Evolutionary conservation across 2,797 vertebrate species (phyloP).

Genomic region (Lepus oiostolus): DNA sequence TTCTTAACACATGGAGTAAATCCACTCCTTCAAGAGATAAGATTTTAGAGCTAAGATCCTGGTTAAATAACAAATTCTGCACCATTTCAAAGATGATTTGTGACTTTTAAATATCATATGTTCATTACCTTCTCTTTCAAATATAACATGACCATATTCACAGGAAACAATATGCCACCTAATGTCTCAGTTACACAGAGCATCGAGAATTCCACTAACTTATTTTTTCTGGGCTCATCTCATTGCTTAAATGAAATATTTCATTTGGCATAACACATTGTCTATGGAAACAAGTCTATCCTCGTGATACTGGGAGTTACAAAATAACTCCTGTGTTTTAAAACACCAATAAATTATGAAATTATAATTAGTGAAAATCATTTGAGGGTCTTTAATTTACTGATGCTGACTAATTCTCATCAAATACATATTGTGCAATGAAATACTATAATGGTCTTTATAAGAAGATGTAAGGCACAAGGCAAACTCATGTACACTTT

Average conservation of each 20-base stretch:
- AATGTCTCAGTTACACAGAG: neutral
- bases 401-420: conserved; percentile 30
- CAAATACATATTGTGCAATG: neutral
- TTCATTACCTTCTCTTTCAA: conserved; percentile 46
- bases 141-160: conserved; percentile 15
- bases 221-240: neutral
- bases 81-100: conserved; percentile 15
- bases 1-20: neutral
- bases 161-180: neutral
- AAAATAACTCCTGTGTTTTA: conserved; percentile 44
- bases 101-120: neutral
- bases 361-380: conserved; percentile 57
- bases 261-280: neutral
- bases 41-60: conserved; percentile 32
- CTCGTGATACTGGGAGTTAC: conserved; percentile 1
- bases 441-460: neutral
- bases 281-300: conserved; percentile 20
- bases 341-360: conserved; percentile 65
- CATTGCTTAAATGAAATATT: conserved; percentile 42
- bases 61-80: conserved; percentile 45
- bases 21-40: conserved; percentile 39
- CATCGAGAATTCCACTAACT: neutral
- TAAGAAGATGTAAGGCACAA: conserved; percentile 27
- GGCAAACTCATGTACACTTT: conserved; percentile 28
- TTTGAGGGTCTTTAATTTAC: conserved; percentile 59